Base-by-base conservation (phyloP, 2,888 invertebrate genomes). In the Patella caerulea region DNA sequence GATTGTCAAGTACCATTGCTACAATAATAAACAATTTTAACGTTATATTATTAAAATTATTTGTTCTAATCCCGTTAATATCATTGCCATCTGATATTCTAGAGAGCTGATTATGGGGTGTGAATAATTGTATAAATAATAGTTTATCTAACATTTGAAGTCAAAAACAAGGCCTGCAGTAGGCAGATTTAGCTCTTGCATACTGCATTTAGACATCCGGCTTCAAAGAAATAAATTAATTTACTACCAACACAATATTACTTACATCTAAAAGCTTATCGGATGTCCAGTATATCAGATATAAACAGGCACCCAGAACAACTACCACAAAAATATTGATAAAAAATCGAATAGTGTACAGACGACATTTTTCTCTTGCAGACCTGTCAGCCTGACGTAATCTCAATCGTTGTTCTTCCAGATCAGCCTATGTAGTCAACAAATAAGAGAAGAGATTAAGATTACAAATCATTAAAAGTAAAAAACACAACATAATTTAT, bases 301-400 rank as follows among this genome's bases (percentile, higher is more conserved):
- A 87, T 71, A 89, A 86, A 55, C 88, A 82, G 0, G 93, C 93
- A 9, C 93, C 91, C 3, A 96, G 92, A 65, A 96, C 94, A 0
- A 93, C 88, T 1, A 96, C 88, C 0, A 96, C 95, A 4, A 95
- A 87, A 2, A 95, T 80, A 91, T 96, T 96, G 0, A 96, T 93
- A 3, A 95, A 85, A 24, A 95, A 82, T 71, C 96, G 93, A 81
- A 94, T 93, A 11, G 95, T 90, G 87, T 94, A 93, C 73, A 96
- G 90, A 84, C 95, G 93, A 53, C 94, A 94, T 89, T 94, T 94
- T 77, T 95, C 95, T 84, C 78, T 78, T 17, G 80, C 75, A 2
- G 86, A 83, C 55, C 86, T 82, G 7, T 82, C 79, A 12, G 95
- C 54, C 34, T 83, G 79, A 19, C 78, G 70, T 56, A 74, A 70